Base-by-base conservation (phyloP, 2,797 vertebrate genomes). In the Ciconia nigra region DNA sequence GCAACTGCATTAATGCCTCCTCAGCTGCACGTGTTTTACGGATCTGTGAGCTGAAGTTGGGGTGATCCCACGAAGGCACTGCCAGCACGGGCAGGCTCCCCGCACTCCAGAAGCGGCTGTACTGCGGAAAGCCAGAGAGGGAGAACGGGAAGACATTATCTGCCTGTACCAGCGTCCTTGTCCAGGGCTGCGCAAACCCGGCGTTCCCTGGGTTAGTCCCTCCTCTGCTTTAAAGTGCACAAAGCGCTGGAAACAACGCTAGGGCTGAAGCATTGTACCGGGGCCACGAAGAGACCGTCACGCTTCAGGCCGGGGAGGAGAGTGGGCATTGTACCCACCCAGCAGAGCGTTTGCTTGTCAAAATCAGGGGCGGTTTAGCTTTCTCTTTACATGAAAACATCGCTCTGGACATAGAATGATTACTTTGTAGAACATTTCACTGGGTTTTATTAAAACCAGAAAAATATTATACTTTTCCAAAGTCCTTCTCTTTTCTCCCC, bases 21-120 rank as follows among this genome's bases (percentile, higher is more conserved):
- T 10, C 57, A 63, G 29, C 85, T 42, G 26, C 11, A 5, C 2
- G 37, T 15, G 28, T 47, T 44, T 31, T 6, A 13, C 5, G 54
- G 65, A 28, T 17, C 46, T 5, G 11, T 1, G 17, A 58, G 77
- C 47, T 49, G 4, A 54, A 29, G 42, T 11, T 22, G 35, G 33
- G 71, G 33, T 20, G 55, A 37, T 26, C 18, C 42, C 72, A 20
- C 0, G 1, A 41, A 11, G 0, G 11, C 1, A 6, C 16, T 5
- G 10, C 26, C 20, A 17, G 7, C 2, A 3, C 39, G 9, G 29
- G 63, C 20, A 21, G 46, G 62, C 8, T 39, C 26, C 46, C 55
- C 3, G 2, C 16, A 0, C 58, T 11, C 83, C 15, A 1, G 19
- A 13, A 63, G 46, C 0, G 1, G 77, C 57, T 20, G 20, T 5